Evolutionary conservation across 2,888 invertebrate genomes (phyloP).

Genomic region (Thereva unica): DNA sequence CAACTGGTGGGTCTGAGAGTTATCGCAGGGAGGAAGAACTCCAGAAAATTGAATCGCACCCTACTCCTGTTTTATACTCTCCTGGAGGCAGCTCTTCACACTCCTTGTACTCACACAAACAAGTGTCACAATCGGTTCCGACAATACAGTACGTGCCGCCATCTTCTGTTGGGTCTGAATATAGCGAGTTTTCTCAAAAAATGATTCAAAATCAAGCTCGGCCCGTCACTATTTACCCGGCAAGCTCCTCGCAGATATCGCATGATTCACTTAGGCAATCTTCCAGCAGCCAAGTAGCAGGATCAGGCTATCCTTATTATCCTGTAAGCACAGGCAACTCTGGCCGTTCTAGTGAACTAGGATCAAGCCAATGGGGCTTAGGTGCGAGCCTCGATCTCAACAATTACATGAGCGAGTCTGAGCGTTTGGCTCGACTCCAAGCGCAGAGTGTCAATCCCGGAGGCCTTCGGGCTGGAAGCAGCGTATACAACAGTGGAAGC

Average conservation of each 20-base stretch:
- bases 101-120: too few relatives aligned
- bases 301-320: neutral
- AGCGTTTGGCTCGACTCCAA: conserved; percentile 53
- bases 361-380: conserved; percentile 40
- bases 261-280: too few relatives aligned
- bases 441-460: conserved; percentile 47
- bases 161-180: too few relatives aligned
- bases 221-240: neutral
- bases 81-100: too few relatives aligned
- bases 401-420: conserved; percentile 52
- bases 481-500: conserved; percentile 43
- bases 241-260: neutral
- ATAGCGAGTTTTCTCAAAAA: too few relatives aligned
- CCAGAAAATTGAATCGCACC: too few relatives aligned
- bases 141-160: too few relatives aligned
- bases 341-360: conserved; percentile 14
- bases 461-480: conserved; percentile 47
- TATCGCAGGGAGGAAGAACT: conserved; percentile 33
- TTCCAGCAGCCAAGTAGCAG: neutral
- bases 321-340: neutral
- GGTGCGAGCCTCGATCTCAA: conserved; percentile 46
- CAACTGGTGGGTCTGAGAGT: conserved; percentile 41
- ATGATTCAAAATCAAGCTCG: too few relatives aligned
- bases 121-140: too few relatives aligned
- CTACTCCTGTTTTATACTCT: too few relatives aligned